Conservation (phyloP, 2,113 vertebrate species). For the Chunga burmeisteri region DNA sequence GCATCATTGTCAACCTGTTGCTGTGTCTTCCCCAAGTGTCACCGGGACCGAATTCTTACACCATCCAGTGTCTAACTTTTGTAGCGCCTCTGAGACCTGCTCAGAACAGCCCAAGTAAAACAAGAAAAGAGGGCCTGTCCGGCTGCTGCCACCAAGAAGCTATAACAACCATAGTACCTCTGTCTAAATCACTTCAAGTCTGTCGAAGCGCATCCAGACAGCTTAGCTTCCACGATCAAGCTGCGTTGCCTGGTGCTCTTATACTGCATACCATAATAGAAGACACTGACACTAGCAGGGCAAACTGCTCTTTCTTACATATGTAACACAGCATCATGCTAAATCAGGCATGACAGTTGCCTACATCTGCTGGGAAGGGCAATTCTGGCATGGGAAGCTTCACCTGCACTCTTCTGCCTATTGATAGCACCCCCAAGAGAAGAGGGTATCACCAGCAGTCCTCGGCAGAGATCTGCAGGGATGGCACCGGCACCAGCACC, state of each 20-base stretch:
- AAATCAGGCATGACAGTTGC: not conserved
- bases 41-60: not conserved
- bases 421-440: not conserved
- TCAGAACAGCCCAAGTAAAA: not conserved
- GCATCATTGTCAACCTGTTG: not conserved
- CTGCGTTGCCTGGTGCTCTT: not conserved
- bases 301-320: not conserved
- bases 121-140: not conserved
- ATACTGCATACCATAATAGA: rapidly evolving
- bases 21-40: not conserved
- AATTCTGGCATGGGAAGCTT: not conserved
- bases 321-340: not conserved
- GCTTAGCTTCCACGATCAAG: not conserved
- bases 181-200: not conserved
- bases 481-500: not conserved
- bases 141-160: not conserved
- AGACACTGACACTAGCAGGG: not conserved
- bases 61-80: not conserved
- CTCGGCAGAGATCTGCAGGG: not conserved
- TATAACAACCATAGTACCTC: not conserved
- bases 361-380: not conserved
- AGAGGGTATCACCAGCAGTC: not conserved
- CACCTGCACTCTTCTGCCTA: not conserved
- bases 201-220: not conserved
- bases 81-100: not conserved